Conservation (phyloP, 2,797 vertebrate genomes). For the Phalanger gymnotis region DNA sequence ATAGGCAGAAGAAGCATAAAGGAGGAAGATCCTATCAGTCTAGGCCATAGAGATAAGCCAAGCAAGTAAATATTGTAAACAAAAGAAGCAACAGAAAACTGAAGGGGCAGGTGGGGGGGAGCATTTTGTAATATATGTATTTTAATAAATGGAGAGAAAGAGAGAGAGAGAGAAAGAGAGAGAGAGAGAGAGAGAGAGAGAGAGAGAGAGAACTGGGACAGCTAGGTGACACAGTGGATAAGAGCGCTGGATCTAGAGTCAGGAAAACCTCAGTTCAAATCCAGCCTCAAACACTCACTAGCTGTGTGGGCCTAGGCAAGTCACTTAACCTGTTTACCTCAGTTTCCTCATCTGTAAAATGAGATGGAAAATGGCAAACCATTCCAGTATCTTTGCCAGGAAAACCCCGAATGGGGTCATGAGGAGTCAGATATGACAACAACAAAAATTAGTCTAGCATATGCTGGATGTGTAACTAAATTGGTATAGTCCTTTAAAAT, state of each 20-base stretch:
- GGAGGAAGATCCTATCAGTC: not conserved
- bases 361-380: not conserved
- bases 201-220: not conserved
- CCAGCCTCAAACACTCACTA: not conserved
- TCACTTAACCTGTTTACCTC: not conserved
- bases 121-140: constrained; percentile 42
- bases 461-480: not conserved
- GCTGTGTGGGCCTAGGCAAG: not conserved
- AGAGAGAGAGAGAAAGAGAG: too few species aligned
- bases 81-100: not conserved
- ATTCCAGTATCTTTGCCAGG: not conserved
- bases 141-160: constrained; percentile 36
- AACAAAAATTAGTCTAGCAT: not conserved
- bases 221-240: not conserved
- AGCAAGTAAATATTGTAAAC: not conserved
- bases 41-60: not conserved
- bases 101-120: not conserved
- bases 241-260: not conserved
- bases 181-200: too few species aligned
- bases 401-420: not conserved
- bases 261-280: not conserved
- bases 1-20: not conserved
- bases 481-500: constrained; percentile 38
- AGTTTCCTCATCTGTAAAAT: not conserved
- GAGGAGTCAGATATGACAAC: not conserved